Base-by-base conservation (phyloP, 1,140 invertebrate genomes). In the Riptortus pedestris region DNA sequence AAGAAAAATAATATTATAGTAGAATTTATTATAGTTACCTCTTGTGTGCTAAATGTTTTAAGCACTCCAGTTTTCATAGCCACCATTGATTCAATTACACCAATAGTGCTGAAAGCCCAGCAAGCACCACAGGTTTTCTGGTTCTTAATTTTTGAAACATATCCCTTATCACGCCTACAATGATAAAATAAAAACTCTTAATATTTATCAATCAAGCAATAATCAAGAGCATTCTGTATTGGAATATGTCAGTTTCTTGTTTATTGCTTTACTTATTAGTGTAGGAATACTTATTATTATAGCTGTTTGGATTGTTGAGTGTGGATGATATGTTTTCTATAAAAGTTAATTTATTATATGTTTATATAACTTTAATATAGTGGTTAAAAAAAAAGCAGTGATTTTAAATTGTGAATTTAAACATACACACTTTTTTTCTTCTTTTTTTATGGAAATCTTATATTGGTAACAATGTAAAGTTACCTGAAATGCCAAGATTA, bases 61-160 rank as follows among this genome's bases (percentile, higher is more conserved):
- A 88, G 72, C 29, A 77, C 79, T 16, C 82, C 81, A 51, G 77
- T 84, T 68, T 81, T 78, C 16, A 90, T 81, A 1, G 86, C 86
- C 65, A 82, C 75, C 86, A 90, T 88, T 0, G 85, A 80, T 74
- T 93, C 90, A 43, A 86, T 80, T 5, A 83, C 83, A 71, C 86
- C 86, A 0, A 90, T 78, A 0, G 84, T 83, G 71, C 87, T 89
- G 73, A 90, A 90, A 0, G 90, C 90, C 89, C 89, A 93, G 74
- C 90, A 93, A 1, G 88, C 89, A 5, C 90, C 90, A 75, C 91
- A 94, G 16, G 77, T 69, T 9, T 83, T 83, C 72, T 94, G 91
- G 71, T 85, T 84, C 65, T 81, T 79, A 0, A 93, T 79, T 4
- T 80, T 72, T 9, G 83, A 83, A 20, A 93, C 74, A n/a, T 85